phyloP scores from a whole-genome alignment of 2,113 vertebrate genomes.

The Lycaon pictus region DNA sequence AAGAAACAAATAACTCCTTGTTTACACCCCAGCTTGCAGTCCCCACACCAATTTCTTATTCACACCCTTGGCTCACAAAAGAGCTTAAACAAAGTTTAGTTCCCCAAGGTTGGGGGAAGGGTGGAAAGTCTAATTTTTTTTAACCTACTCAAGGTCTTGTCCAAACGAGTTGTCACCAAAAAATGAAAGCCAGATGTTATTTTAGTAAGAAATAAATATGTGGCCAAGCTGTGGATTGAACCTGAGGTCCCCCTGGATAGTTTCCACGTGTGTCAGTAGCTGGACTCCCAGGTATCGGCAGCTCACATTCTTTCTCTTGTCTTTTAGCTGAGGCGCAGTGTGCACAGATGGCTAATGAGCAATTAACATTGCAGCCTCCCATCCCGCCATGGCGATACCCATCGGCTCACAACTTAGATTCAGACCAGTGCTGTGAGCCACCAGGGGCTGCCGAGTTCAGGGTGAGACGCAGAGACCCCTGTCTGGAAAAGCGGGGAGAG shows the following conservation, averaged over 20 bases:
- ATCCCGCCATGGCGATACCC: accelerated
- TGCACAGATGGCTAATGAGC: conserved; percentile 58
- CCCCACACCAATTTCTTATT: conserved; percentile 52
- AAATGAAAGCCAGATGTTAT: conserved; percentile 85
- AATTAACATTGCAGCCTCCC: neutral
- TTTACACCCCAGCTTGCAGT: conserved; percentile 76
- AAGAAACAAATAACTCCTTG: conserved; percentile 78
- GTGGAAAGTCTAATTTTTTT: conserved; percentile 61
- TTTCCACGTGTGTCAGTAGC: conserved; percentile 75
- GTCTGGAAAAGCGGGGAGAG: neutral
- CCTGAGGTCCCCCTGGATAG: conserved; percentile 66
- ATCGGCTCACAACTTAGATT: neutral
- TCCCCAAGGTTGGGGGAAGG: conserved; percentile 65
- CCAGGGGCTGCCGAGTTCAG: neutral
- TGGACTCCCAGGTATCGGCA: conserved; percentile 22
- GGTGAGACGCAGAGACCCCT: conserved; percentile 13
- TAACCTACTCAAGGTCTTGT: conserved; percentile 77
- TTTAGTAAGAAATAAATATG: conserved; percentile 81
- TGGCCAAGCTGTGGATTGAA: conserved; percentile 73
- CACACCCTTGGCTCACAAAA: conserved; percentile 64
- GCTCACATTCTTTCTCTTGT: neutral
- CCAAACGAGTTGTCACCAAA: conserved; percentile 79
- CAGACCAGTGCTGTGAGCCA: neutral
- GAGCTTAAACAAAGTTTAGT: conserved; percentile 71
- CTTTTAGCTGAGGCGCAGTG: neutral